Conservation (phyloP, 64 coral and sea anemone species). For the Pocillopora damicornis region DNA sequence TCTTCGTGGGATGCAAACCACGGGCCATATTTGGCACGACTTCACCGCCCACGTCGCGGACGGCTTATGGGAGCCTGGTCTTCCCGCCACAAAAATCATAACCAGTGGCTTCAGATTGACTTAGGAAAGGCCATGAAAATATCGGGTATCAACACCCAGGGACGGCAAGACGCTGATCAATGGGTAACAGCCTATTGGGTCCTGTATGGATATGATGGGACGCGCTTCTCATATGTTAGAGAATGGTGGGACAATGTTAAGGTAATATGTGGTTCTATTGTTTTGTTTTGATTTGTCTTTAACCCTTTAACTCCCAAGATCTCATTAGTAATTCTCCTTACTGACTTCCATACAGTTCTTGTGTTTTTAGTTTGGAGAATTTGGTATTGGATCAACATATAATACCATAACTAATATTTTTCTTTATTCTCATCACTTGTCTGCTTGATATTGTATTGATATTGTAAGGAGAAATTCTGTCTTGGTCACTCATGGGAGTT, state of each 20-base stretch:
- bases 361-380: too few species aligned
- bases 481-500: too few species aligned
- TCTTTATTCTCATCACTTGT: too few species aligned
- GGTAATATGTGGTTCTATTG: background rate
- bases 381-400: too few species aligned
- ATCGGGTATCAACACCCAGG: constrained; percentile 42
- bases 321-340: too few species aligned
- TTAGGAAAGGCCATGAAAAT: constrained; percentile 30
- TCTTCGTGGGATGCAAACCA: constrained; percentile 33
- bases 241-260: constrained; percentile 54
- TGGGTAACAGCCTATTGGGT: constrained; percentile 60
- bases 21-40: constrained; percentile 36
- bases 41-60: constrained; percentile 19
- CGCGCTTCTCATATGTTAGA: constrained; percentile 29
- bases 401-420: too few species aligned
- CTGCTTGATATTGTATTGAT: too few species aligned
- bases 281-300: background rate
- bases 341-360: too few species aligned
- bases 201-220: constrained; percentile 40
- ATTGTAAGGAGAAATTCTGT: too few species aligned
- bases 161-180: constrained; percentile 42
- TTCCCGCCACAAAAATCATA: constrained; percentile 23
- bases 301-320: too few species aligned
- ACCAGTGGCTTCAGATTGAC: constrained; percentile 65
- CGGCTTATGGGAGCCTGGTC: constrained; percentile 25